Conservation (phyloP, 2,797 vertebrate genomes). For the Scyliorhinus canicula region DNA sequence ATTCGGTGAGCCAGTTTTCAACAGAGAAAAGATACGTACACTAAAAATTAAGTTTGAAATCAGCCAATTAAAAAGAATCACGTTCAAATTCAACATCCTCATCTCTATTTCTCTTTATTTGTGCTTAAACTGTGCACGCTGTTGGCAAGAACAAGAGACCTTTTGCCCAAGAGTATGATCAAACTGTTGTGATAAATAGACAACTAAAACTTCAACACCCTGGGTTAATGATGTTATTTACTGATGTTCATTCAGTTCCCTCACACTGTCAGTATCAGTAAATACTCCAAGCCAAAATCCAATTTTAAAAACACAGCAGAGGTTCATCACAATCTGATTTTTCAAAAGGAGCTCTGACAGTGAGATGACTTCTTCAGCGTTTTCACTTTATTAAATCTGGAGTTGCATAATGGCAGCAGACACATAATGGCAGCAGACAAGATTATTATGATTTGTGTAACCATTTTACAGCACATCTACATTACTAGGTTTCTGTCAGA, state of each 20-base stretch:
- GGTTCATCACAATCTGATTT: background rate
- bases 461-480: background rate
- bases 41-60: background rate
- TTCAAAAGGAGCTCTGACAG: background rate
- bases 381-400: background rate
- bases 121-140: background rate
- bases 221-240: background rate
- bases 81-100: background rate
- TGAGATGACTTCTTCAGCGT: background rate
- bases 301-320: background rate
- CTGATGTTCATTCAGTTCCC: background rate
- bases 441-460: background rate
- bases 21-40: background rate
- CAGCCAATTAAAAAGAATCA: background rate
- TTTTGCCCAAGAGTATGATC: background rate
- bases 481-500: background rate
- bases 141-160: background rate
- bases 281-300: background rate
- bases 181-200: slow-evolving; percentile 1
- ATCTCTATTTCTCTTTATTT: background rate
- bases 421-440: background rate
- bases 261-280: slow-evolving; percentile 12
- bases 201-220: background rate
- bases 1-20: background rate
- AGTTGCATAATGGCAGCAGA: background rate